These are phyloP conservation scores for Platysteira castanea DNA, from an alignment of 2,113 vertebrate species.

Conservation along the genomic window DNA sequence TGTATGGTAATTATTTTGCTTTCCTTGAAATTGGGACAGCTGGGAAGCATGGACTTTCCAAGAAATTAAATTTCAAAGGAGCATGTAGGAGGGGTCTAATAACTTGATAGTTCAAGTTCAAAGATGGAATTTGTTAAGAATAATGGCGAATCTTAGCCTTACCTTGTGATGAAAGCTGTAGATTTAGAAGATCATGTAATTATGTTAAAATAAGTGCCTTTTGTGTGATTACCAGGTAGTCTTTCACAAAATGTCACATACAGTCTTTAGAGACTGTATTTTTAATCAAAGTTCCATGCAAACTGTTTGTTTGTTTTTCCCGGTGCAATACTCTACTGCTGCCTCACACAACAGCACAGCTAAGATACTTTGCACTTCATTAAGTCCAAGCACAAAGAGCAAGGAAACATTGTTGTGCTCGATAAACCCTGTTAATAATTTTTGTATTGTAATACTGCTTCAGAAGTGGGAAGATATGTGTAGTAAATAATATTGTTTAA, in stretches of 20 bases:
- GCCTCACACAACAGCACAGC: not conserved
- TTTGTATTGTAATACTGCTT: not conserved
- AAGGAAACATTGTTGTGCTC: not conserved
- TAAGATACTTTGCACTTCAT: not conserved
- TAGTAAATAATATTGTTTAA: not conserved
- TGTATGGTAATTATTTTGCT: not conserved
- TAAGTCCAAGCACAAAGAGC: not conserved
- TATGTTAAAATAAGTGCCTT: not conserved
- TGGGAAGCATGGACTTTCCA: not conserved
- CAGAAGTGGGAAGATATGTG: not conserved
- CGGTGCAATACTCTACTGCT: not conserved
- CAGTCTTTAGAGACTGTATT: not conserved
- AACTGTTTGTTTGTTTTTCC: not conserved
- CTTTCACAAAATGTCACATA: not conserved
- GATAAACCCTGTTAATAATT: not conserved
- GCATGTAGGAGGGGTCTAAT: rapidly evolving
- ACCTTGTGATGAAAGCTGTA: not conserved
- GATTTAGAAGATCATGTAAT: not conserved
- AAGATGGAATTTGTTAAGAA: not conserved
- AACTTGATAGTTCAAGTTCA: not conserved
- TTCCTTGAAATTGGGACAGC: not conserved
- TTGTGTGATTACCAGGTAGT: not conserved
- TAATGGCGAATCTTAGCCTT: not conserved
- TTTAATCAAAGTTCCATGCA: not conserved
- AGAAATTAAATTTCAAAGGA: not conserved